Evolutionary conservation across 2,113 vertebrate genomes (phyloP).

Genomic region (Melospiza melodia): DNA sequence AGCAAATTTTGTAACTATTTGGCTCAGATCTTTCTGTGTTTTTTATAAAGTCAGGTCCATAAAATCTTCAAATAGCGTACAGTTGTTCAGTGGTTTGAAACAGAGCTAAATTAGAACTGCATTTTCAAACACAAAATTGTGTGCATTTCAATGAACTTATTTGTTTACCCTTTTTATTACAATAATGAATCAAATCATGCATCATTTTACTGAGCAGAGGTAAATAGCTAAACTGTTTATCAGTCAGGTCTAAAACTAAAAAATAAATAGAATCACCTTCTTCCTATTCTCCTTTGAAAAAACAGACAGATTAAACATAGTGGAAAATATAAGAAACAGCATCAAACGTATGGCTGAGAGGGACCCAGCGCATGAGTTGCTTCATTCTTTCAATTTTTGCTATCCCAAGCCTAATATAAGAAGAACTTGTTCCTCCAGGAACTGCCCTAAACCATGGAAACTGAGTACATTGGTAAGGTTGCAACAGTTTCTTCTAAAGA

Average conservation of each 20-base stretch:
- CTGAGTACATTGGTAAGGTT: background rate
- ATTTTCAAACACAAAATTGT: background rate
- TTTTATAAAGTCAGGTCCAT: background rate
- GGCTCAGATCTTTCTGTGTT: constrained; percentile 29
- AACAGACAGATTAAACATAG: background rate
- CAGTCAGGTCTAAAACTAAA: background rate
- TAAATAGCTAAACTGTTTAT: constrained; percentile 11
- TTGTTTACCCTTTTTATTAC: background rate
- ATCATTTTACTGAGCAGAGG: background rate
- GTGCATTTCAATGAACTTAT: background rate
- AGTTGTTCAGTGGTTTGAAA: background rate
- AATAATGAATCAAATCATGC: background rate
- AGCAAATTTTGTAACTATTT: background rate
- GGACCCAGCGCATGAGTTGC: rapidly evolving
- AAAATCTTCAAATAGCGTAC: constrained; percentile 11
- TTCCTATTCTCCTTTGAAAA: background rate
- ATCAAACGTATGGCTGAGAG: rapidly evolving
- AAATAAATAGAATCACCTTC: background rate
- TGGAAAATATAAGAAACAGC: background rate
- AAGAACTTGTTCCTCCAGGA: background rate
- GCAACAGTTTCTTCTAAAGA: background rate
- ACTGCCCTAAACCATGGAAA: background rate
- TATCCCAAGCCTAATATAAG: background rate
- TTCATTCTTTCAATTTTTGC: background rate
- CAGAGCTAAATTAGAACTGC: background rate